Percentiles rank a stretch among this genome's conserved stretches.
Conservation (phyloP, 2,113 vertebrate species). For the Megaptera novaeangliae region DNA sequence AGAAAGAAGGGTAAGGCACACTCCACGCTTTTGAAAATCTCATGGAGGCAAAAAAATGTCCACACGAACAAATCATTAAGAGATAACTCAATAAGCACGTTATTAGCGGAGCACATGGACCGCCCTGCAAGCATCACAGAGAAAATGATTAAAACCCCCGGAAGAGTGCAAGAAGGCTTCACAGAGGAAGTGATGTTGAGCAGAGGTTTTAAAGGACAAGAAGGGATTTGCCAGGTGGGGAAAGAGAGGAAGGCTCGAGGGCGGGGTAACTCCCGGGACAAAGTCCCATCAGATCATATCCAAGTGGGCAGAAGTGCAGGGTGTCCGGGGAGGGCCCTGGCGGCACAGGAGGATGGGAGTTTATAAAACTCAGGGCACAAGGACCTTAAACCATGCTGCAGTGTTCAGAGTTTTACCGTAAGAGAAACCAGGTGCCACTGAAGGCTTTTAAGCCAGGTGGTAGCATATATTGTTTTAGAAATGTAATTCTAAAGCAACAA, state of each 20-base stretch:
- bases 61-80: background rate
- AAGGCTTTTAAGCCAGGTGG: background rate
- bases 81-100: background rate
- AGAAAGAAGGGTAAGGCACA: background rate
- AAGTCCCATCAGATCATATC: background rate
- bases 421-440: background rate
- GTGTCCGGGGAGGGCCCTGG: rapidly evolving
- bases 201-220: background rate
- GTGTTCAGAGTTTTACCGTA: background rate
- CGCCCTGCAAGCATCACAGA: background rate
- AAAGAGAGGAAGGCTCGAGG: background rate
- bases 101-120: background rate
- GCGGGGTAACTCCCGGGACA: rapidly evolving
- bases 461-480: background rate
- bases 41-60: background rate
- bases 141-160: background rate
- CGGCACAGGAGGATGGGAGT: background rate
- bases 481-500: background rate
- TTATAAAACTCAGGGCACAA: background rate
- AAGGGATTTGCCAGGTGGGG: background rate
- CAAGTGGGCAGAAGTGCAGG: rapidly evolving
- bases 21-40: background rate
- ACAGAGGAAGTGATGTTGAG: background rate
- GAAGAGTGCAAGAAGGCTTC: background rate
- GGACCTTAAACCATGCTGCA: rapidly evolving